Evolutionary conservation across 1,140 invertebrate species (phyloP).

Genomic region (Aphelenchoides fujianensis): DNA sequence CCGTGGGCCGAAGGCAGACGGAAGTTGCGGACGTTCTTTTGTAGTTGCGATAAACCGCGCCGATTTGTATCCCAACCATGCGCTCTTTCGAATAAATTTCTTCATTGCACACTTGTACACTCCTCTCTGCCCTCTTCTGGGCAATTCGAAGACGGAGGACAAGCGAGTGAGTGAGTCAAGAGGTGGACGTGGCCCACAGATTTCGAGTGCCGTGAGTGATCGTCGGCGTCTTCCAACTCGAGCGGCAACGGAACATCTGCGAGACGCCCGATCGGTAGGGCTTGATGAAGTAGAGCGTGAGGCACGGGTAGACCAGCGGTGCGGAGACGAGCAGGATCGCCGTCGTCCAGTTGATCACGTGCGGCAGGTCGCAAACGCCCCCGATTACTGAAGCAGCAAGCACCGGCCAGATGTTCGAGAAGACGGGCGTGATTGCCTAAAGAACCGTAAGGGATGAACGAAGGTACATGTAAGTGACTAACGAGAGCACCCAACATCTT

Average conservation of each 20-base stretch:
- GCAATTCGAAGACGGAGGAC: too few species aligned
- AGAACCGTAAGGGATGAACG: not conserved
- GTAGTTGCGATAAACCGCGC: too few species aligned
- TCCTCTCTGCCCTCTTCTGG: too few species aligned
- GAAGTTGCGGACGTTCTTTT: too few species aligned
- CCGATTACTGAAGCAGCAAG: not conserved
- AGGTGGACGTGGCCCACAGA: too few species aligned
- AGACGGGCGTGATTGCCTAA: not conserved
- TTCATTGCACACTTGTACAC: too few species aligned
- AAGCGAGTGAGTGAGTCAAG: too few species aligned
- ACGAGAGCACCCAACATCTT: not conserved
- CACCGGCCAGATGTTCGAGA: not conserved
- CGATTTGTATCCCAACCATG: too few species aligned
- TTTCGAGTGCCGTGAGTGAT: too few species aligned
- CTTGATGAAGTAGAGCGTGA: not conserved
- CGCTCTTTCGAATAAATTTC: too few species aligned
- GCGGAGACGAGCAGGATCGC: not conserved
- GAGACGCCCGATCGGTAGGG: not conserved
- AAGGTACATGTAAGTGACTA: not conserved
- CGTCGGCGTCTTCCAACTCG: too few species aligned
- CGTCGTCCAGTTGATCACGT: not conserved
- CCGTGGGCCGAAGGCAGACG: too few species aligned
- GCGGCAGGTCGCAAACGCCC: not conserved
- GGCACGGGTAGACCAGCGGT: not conserved
- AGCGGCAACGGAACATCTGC: not conserved